Percentiles rank a stretch among this genome's conserved stretches.
phyloP scores from a whole-genome alignment of 64 coral and sea anemone species.

The Actinia equina region DNA sequence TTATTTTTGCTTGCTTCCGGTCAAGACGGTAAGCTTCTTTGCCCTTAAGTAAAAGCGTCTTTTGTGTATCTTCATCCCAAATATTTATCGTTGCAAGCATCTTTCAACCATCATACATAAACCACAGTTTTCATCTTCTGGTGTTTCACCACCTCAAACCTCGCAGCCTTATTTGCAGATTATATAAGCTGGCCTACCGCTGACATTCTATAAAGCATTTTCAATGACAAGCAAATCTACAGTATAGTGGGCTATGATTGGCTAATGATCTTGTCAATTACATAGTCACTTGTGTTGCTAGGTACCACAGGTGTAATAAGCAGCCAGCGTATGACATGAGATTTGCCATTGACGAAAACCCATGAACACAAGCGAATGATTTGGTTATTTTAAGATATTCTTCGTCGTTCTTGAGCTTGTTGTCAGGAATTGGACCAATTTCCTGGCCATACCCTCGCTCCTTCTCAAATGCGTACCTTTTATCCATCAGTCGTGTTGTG shows the following conservation, averaged over 20 bases:
- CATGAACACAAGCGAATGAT: slow-evolving; percentile 56
- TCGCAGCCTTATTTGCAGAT: too few relatives aligned
- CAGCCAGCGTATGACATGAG: slow-evolving; percentile 57
- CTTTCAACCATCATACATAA: too few relatives aligned
- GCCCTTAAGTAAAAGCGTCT: too few relatives aligned
- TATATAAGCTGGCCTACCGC: too few relatives aligned
- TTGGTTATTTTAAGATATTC: slow-evolving; percentile 59
- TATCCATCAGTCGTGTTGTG: slow-evolving; percentile 39
- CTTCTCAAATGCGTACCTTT: slow-evolving; percentile 69
- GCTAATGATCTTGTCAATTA: background rate
- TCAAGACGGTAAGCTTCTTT: too few relatives aligned
- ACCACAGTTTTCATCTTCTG: too few relatives aligned
- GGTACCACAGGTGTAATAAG: slow-evolving; percentile 68
- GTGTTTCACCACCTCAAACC: too few relatives aligned
- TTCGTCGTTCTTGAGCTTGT: slow-evolving; percentile 50
- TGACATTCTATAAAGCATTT: too few relatives aligned
- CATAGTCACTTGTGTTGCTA: slow-evolving; percentile 13
- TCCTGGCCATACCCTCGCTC: slow-evolving; percentile 67
- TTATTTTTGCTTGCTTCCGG: too few relatives aligned
- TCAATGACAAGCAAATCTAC: too few relatives aligned
- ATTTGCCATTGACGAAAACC: slow-evolving; percentile 76
- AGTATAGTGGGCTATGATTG: background rate
- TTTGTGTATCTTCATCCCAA: too few relatives aligned
- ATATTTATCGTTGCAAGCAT: too few relatives aligned
- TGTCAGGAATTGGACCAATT: slow-evolving; percentile 47